Evolutionary conservation across 2,113 vertebrate species (phyloP), one percentile per base, ranked within the genome.

Genomic region (Nanorana parkeri): DNA sequence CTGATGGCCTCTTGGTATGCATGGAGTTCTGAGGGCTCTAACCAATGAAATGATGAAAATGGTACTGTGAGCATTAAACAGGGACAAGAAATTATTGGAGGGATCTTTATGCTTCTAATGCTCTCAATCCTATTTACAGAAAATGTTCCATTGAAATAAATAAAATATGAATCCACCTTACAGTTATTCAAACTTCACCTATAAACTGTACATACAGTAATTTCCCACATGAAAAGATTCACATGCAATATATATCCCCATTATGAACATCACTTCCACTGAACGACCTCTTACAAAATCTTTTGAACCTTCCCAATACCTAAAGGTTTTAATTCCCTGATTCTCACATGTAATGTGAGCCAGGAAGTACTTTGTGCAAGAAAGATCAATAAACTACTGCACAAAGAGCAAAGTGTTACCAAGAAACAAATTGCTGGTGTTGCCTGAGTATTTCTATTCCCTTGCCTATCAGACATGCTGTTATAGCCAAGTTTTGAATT

Each of bases 361-460:
- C 75, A 29, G 61, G 63, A 66, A 54, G 75, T 66, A 78, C 63
- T 78, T 26, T 67, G 64, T 68, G 77, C 26, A 54, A 17, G 24
- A 65, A 19, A 78, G 77, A 68, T 78, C 64, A 55, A 68, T 78
- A 68, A 29, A 28, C 67, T 78, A 55, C 64, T 68, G 63, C 65
- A 67, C 51, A 77, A 63, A 78, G 41, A 78, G 56, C 74, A 64
- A 77, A 77, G 74, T 77, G 74, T 47, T 63, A 63, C 56, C 61
- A 64, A 66, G 69, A 77, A 66, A 68, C 77, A 78, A 78, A 78
- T 78, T 78, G 64, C 64, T 78, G 77, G 47, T 78, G 64, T 58
- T 67, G 61, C 64, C 52, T 66, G 51, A 56, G 77, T 68, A 23
- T 68, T 78, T 41, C 26, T 78, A 68, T 55, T 78, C 63, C 76